These are phyloP conservation scores for Drosophila dives DNA, from an alignment of 2,888 invertebrate species.

Conservation along the genomic window DNA sequence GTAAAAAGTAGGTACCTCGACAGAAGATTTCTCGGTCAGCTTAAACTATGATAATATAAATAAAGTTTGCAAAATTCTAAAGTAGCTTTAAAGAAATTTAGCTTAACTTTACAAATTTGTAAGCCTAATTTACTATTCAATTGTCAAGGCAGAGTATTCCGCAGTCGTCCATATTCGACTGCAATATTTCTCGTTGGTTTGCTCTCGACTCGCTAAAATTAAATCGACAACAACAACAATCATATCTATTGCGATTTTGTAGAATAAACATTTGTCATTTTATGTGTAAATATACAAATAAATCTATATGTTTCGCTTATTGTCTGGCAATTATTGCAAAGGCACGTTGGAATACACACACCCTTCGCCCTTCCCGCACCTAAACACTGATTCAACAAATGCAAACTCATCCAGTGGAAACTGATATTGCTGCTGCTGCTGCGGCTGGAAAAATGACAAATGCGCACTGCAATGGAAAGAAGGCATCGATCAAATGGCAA, in stretches of 20 bases:
- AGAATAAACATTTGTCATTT: slow-evolving; percentile 24
- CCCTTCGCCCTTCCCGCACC: not conserved
- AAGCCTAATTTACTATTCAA: not conserved
- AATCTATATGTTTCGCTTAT: not conserved
- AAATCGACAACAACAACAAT: slow-evolving; percentile 4
- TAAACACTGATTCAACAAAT: not conserved
- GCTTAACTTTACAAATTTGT: not conserved
- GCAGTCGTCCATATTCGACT: not conserved
- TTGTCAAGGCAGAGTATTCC: not conserved
- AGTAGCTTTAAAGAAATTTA: not conserved
- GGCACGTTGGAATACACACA: slow-evolving; percentile 1
- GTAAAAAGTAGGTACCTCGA: not conserved
- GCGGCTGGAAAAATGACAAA: slow-evolving; percentile 12
- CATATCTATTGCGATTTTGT: slow-evolving; percentile 20
- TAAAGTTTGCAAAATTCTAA: not conserved
- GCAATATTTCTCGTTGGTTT: not conserved
- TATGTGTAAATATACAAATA: not conserved
- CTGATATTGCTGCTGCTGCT: slow-evolving; percentile 7
- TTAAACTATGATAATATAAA: too few species aligned
- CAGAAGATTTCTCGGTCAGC: not conserved
- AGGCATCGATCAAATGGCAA: slow-evolving; percentile 29
- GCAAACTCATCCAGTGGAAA: slow-evolving; percentile 20
- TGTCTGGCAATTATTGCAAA: slow-evolving; percentile 1
- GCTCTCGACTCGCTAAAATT: slow-evolving; percentile 8
- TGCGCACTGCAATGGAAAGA: slow-evolving; percentile 18